Base-by-base conservation (phyloP, 2,797 vertebrate genomes). In the Enteromius unitaeniatus region DNA sequence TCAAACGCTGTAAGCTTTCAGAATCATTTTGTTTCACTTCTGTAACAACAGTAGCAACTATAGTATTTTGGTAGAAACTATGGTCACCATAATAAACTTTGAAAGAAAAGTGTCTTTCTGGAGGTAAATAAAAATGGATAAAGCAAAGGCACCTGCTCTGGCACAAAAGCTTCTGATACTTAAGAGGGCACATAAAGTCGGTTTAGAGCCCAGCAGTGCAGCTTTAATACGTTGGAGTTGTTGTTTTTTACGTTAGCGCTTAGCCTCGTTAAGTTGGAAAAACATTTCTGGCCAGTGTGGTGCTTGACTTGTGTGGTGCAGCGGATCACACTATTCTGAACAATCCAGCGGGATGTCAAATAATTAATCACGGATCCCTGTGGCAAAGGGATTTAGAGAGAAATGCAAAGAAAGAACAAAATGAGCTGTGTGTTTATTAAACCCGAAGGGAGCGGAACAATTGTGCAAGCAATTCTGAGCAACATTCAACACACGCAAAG, bases 51-150 rank as follows among this genome's bases (percentile, higher is more conserved):
- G 15, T 79, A 68, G 11, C 37, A 72, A 31, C 19, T 62, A 15
- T 3, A 7, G 23, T 49, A 19, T 72, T 28, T 49, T 49, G 23
- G 19, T 28, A 10, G n/a, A 6, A 74, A 51, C 31, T 67, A 11
- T 82, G 26, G 4, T 64, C 81, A 87, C 90, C 85, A 84, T 81
- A 90, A 84, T 85, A 83, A 87, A 89, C 2, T 90, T 88, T 86
- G 62, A 89, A 92, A 91, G 90, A 90, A 90, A 87, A 81, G 76
- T 88, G 90, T 91, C 90, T 91, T 88, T 88, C 60, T 19, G 75
- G 89, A 87, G 90, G 91, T 92, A 85, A 90, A 67, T 40, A 53
- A 21, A 55, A 70, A 45, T 78, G 73, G 37, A 83, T 58, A 49
- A 87, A 51, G 26, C 74, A 78, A 49, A 87, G 37, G 26, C 74